These are phyloP conservation scores for Pocillopora grandis DNA, from an alignment of 92 coral and sea anemone genomes.

Conservation along the genomic window DNA sequence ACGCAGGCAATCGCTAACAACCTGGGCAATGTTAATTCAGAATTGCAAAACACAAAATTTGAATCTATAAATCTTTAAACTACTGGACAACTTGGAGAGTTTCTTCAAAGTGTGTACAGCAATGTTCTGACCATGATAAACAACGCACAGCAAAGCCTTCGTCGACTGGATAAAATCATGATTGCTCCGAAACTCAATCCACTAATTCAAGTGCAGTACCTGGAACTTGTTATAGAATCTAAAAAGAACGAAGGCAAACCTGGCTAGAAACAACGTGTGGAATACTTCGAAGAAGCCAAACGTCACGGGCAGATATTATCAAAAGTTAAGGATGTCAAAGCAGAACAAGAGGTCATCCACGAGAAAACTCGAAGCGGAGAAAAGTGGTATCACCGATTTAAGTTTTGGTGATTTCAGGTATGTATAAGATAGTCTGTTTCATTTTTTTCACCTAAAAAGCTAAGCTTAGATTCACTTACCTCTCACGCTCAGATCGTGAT, in stretches of 20 bases:
- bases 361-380: not conserved
- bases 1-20: too few species aligned
- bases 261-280: constrained; percentile 27
- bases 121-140: not conserved
- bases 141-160: not conserved
- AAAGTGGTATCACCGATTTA: not conserved
- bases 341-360: not conserved
- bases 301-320: constrained; percentile 31
- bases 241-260: constrained; percentile 34
- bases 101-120: not conserved
- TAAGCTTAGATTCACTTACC: too few species aligned
- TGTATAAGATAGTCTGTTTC: too few species aligned
- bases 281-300: constrained; percentile 10
- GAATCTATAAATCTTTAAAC: too few species aligned
- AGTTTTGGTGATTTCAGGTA: not conserved
- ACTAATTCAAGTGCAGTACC: constrained; percentile 33
- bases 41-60: too few species aligned
- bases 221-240: constrained; percentile 39
- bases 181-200: constrained; percentile 51
- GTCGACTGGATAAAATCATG: constrained; percentile 1
- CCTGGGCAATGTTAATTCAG: too few species aligned
- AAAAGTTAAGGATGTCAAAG: not conserved
- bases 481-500: too few species aligned
- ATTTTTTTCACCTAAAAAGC: too few species aligned
- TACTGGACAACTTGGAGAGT: not conserved